Evolutionary conservation across 2,888 invertebrate genomes (phyloP), one percentile per base, ranked within the genome.

Genomic region (Myopa tessellatipennis): DNA sequence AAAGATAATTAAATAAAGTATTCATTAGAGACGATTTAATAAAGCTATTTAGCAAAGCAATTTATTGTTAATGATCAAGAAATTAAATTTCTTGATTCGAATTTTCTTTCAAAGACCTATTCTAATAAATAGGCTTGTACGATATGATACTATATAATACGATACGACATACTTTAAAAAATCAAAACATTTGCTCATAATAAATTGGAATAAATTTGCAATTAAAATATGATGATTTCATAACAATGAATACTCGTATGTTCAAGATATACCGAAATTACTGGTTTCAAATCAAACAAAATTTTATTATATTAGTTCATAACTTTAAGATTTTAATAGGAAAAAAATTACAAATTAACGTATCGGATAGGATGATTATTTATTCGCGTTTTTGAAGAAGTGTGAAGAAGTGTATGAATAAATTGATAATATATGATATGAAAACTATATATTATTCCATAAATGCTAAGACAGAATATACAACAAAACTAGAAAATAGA

Each of bases 231-330:
- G 12, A 8, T 18, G 16, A 58, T 55, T 58, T 18, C 18, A 6
- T 34, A 55, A 52, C 16, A 71, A 58, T 3, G 18, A 36, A 45
- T 45, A 40, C 8, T 40, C 40, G 40, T 6, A 45, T 26, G 14
- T 63, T 63, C 12, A 36, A 18, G 63, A 36, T 63, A 36, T 36
- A 34, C 34, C 3, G 18, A 36, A 63, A 50, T 26, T 10, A 69
- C 26, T 26, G 26, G 26, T 52, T 14, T 12, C 18, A 52, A 52
- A 52, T 18, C 26, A 40, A 61, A 45, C 12, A 72, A 72, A 45
- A 38, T 40, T 72, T 72, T 58, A 72, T 61, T 72, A 40, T 72
- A 38, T 60, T 72, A 16, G 61, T 38, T 36, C 72, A 72, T 72
- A 61, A 72, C 40, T 72, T 60, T 61, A 61, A 40, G 40, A 8